These are phyloP conservation scores for Uropsilus gracilis DNA, from an alignment of 2,113 vertebrate species.

Conservation along the genomic window DNA sequence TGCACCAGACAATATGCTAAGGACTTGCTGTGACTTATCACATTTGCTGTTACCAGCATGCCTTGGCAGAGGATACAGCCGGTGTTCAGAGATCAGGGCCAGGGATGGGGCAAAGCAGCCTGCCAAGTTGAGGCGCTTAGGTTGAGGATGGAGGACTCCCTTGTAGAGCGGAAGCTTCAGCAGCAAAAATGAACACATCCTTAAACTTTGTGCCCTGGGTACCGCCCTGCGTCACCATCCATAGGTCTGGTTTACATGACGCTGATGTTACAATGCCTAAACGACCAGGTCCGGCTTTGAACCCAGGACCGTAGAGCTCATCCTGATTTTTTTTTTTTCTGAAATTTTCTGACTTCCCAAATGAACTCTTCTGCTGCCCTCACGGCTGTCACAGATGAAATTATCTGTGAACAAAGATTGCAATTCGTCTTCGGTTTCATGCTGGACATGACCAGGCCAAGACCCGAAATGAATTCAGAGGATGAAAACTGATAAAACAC, in stretches of 20 bases:
- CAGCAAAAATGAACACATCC: background rate
- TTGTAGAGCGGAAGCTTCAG: background rate
- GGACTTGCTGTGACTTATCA: background rate
- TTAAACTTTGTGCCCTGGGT: background rate
- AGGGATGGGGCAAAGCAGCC: background rate
- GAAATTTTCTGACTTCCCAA: constrained; percentile 51
- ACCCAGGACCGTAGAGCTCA: background rate
- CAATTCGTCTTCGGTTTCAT: constrained; percentile 56
- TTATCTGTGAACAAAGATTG: constrained; percentile 61
- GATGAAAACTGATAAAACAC: constrained; percentile 59
- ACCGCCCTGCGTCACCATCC: background rate
- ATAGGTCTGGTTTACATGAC: background rate
- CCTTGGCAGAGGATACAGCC: background rate
- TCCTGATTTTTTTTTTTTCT: background rate
- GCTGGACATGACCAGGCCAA: constrained; percentile 21
- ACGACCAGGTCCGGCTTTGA: constrained; percentile 9
- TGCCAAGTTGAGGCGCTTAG: accelerated
- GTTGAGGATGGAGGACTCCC: background rate
- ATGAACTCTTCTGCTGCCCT: background rate
- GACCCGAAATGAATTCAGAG: constrained; percentile 58
- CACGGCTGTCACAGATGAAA: constrained; percentile 32
- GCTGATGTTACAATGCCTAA: background rate
- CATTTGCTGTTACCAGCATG: background rate
- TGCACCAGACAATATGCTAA: background rate
- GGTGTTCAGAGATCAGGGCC: background rate